Evolutionary conservation across 2,113 vertebrate species (phyloP), one percentile per base, ranked within the genome.

Genomic region (Microcebus lehilahytsara): DNA sequence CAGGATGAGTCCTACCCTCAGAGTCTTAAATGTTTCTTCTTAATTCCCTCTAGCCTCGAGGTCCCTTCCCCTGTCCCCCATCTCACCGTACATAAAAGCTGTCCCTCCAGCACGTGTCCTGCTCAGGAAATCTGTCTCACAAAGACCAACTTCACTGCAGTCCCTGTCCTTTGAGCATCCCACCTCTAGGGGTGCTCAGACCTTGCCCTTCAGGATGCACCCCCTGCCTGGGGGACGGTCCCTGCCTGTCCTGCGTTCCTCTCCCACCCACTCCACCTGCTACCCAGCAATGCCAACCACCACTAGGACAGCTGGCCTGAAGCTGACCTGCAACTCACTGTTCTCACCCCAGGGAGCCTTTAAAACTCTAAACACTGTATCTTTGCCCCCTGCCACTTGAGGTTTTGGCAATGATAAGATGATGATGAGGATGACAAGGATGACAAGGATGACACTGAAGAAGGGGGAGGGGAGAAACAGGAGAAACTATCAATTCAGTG

Each of bases 391-490:
- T 4, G 8, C 27, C 19, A 40, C 25, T 51, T 69, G 46, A 93
- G 42, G 67, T 42, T 71, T 85, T 46, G 25, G 62, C 53, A n/a
- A 11, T 30, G 66, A 19, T 32, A 58, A 56, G 56, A 27, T 83
- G 25, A 13, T 16, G 23, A 46, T 49, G 64, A 56, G n/a, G 37
- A 37, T 37, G 37, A 37, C 3, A 3, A 37, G 62, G 71, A 42
- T 51, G 60, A 53, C 32, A 64, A 22, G 23, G 89, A 25, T 14
- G 40, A 34, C 14, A 19, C 1, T 46, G 75, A 53, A 77, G 30
- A 79, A 72, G 9, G 2, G 8, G 16, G 3, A 0, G 1, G 37
- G 5, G 20, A 79, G 2, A 3, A 14, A 7, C 3, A 78, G 25
- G 72, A 83, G 62, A 69, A 85, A 71, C 23, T 23, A 91, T 75